Evolutionary conservation across 2,797 vertebrate species (phyloP).

Genomic region (Acanthurus leucopareius): DNA sequence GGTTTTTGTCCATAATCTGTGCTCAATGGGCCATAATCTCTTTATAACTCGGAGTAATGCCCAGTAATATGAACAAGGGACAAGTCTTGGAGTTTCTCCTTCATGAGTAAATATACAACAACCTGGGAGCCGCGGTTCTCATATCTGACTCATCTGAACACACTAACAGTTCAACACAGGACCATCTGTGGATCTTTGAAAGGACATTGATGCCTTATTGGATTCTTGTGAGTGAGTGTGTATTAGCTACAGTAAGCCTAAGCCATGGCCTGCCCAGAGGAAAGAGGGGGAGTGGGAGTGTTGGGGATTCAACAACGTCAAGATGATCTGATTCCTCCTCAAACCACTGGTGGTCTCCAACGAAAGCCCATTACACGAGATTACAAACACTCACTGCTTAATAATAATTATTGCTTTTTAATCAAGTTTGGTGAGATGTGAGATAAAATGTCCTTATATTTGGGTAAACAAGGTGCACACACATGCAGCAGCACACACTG

Average conservation of each 20-base stretch:
- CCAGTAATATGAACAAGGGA: slow-evolving; percentile 59
- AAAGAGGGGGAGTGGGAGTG: slow-evolving; percentile 39
- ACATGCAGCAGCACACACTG: slow-evolving; percentile 14
- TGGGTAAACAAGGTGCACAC: slow-evolving; percentile 41
- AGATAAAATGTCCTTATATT: slow-evolving; percentile 28
- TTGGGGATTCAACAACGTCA: slow-evolving; percentile 35
- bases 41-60: slow-evolving; percentile 59
- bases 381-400: slow-evolving; percentile 12
- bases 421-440: slow-evolving; percentile 31
- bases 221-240: slow-evolving; percentile 56
- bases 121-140: slow-evolving; percentile 57
- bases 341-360: slow-evolving; percentile 58
- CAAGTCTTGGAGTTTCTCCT: slow-evolving; percentile 39
- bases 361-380: slow-evolving; percentile 41
- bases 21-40: slow-evolving; percentile 59
- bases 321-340: slow-evolving; percentile 55
- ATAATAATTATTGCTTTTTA: slow-evolving; percentile 24
- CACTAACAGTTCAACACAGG: slow-evolving; percentile 64
- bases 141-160: slow-evolving; percentile 65
- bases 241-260: slow-evolving; percentile 46
- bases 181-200: slow-evolving; percentile 65
- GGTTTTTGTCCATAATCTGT: slow-evolving; percentile 57
- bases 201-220: slow-evolving; percentile 60
- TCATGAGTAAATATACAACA: slow-evolving; percentile 71
- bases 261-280: slow-evolving; percentile 55